Evolutionary conservation across 2,797 vertebrate genomes (phyloP).

Genomic region (Clangula hyemalis): DNA sequence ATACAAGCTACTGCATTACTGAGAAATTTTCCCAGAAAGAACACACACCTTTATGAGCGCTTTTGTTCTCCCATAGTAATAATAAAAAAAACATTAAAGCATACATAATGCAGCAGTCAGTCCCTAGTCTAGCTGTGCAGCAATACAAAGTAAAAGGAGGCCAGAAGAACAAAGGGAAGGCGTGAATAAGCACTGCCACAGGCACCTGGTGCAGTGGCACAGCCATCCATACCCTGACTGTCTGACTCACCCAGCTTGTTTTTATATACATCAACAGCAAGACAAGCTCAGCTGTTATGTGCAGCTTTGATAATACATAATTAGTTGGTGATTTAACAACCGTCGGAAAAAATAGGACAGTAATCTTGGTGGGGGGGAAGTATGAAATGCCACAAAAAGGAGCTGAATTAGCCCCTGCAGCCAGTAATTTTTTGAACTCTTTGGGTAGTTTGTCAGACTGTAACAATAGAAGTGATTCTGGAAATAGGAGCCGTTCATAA

Average conservation of each 20-base stretch:
- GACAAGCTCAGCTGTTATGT: conserved; percentile 16
- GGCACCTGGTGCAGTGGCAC: conserved; percentile 7
- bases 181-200: background rate
- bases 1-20: background rate
- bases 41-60: background rate
- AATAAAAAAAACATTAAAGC: conserved; percentile 44
- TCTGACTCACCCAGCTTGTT: conserved; percentile 30
- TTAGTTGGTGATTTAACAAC: conserved; percentile 72
- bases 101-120: conserved; percentile 40
- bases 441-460: conserved; percentile 58
- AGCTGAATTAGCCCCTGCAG: conserved; percentile 57
- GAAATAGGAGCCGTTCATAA: conserved; percentile 64
- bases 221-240: background rate
- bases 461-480: conserved; percentile 75
- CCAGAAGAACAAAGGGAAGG: conserved; percentile 35
- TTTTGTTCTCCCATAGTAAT: conserved; percentile 16
- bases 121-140: conserved; percentile 22
- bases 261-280: conserved; percentile 42
- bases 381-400: conserved; percentile 54
- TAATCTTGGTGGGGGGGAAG: conserved; percentile 21
- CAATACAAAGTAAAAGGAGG: conserved; percentile 9
- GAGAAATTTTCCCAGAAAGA: conserved; percentile 24
- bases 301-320: conserved; percentile 64
- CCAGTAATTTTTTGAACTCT: conserved; percentile 60
- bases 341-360: conserved; percentile 25